A percentile compares a stretch with the other conserved stretches of the same genome.
Evolutionary conservation across 2,113 vertebrate genomes (phyloP).

Genomic region (Labeo catla): DNA sequence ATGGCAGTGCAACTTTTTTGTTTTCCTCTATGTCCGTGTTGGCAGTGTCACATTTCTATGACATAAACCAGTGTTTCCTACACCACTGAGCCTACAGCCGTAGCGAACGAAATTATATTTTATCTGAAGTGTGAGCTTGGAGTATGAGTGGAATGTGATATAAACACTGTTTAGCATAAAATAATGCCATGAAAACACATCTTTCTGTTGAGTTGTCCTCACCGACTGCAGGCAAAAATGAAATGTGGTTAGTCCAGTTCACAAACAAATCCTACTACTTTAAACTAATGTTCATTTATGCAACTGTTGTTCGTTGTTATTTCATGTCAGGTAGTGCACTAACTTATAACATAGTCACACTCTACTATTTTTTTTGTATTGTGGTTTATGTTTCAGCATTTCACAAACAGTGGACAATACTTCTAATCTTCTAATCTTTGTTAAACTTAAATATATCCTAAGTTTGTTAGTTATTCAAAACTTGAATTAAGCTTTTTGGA

Average conservation of each 20-base stretch:
- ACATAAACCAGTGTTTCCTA: neutral
- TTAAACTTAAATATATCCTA: neutral
- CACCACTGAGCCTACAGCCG: neutral
- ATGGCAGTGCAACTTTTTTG: neutral
- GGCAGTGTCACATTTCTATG: neutral
- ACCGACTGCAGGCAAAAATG: neutral
- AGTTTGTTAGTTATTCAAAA: neutral
- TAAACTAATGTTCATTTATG: neutral
- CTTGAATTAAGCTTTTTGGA: slow-evolving; percentile 32
- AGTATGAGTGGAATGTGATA: neutral
- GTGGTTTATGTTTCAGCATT: neutral
- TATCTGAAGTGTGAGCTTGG: neutral
- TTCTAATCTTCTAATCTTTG: neutral
- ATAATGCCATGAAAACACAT: neutral
- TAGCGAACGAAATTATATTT: neutral
- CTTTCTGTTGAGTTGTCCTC: neutral
- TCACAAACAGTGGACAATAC: neutral
- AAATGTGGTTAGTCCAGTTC: neutral
- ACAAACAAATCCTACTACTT: neutral
- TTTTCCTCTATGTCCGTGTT: neutral
- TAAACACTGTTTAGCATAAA: neutral
- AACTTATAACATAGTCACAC: neutral
- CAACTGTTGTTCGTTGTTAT: neutral
- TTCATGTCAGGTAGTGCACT: neutral
- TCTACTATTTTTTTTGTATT: neutral